phyloP scores from a whole-genome alignment of 1,140 invertebrate species.

The Achatina immaculata region DNA sequence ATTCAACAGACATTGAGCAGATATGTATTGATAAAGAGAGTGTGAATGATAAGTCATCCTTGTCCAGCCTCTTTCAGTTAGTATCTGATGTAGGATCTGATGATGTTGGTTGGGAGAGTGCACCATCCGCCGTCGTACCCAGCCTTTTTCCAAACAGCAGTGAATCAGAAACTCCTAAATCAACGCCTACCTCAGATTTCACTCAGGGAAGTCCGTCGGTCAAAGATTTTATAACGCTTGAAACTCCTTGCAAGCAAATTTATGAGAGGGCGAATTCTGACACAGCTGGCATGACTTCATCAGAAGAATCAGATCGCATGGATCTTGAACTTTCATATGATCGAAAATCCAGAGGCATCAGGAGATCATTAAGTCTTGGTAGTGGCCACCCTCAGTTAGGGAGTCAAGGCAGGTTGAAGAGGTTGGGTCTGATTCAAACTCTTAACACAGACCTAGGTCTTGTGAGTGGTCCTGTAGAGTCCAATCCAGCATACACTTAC shows the following conservation, averaged over 20 bases:
- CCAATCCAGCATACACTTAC: slow-evolving; percentile 54
- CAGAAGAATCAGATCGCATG: slow-evolving; percentile 12
- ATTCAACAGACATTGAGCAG: background rate
- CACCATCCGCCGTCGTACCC: background rate
- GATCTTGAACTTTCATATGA: background rate
- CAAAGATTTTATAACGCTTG: slow-evolving; percentile 23
- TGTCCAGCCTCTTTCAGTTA: slow-evolving; percentile 41
- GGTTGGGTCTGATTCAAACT: slow-evolving; percentile 17
- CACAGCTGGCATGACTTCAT: slow-evolving; percentile 11
- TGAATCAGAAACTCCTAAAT: slow-evolving; percentile 17
- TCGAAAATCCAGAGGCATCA: background rate
- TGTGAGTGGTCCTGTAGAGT: background rate
- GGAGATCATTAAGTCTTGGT: background rate
- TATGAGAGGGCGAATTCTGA: background rate
- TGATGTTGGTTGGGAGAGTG: slow-evolving; percentile 3
- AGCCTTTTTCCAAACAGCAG: slow-evolving; percentile 7
- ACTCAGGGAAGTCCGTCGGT: background rate
- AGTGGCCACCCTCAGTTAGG: slow-evolving; percentile 24
- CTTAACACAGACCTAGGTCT: slow-evolving; percentile 11
- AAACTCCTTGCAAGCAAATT: slow-evolving; percentile 1
- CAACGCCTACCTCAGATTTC: slow-evolving; percentile 16
- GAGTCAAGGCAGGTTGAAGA: slow-evolving; percentile 45
- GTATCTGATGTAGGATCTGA: slow-evolving; percentile 40
- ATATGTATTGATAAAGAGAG: background rate
- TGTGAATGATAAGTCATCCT: slow-evolving; percentile 27